Percentiles rank a stretch among this genome's conserved stretches.
phyloP scores from a whole-genome alignment of 2,888 invertebrate genomes.

The Amaurobius ferox region DNA sequence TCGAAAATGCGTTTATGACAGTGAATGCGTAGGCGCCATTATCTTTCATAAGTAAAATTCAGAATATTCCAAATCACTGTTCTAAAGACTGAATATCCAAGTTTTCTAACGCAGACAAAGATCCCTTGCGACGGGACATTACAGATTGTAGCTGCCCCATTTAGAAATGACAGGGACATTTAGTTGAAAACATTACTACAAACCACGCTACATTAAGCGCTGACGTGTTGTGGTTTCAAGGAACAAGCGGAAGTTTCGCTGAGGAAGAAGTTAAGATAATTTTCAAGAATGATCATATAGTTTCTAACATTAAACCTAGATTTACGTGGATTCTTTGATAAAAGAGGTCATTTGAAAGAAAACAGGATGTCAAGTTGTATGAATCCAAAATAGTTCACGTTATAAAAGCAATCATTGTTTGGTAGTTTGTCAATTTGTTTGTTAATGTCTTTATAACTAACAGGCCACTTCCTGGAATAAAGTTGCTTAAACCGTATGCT shows the following conservation, averaged over 20 bases:
- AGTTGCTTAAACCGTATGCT: no score
- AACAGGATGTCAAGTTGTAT: no score
- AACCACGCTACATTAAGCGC: constrained; percentile 39
- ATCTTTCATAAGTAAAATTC: no score
- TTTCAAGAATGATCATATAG: neutral
- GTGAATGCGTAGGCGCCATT: no score
- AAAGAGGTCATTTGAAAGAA: neutral
- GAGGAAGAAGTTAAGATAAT: neutral
- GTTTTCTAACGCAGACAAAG: neutral
- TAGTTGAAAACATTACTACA: constrained; percentile 52
- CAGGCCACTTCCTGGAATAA: no score
- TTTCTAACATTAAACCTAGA: neutral
- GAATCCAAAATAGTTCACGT: no score
- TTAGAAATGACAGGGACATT: constrained; percentile 42
- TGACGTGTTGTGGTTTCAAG: constrained; percentile 44
- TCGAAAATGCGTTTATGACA: no score
- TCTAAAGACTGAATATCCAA: neutral
- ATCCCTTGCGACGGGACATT: neutral
- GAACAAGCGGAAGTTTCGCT: neutral
- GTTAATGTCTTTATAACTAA: no score
- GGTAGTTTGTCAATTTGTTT: no score
- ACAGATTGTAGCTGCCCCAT: constrained; percentile 34
- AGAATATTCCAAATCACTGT: neutral
- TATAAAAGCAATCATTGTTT: no score
- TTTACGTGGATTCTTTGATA: neutral